These are phyloP conservation scores for Brachionichthys hirsutus DNA, from an alignment of 2,113 vertebrate genomes.

Conservation along the genomic window DNA sequence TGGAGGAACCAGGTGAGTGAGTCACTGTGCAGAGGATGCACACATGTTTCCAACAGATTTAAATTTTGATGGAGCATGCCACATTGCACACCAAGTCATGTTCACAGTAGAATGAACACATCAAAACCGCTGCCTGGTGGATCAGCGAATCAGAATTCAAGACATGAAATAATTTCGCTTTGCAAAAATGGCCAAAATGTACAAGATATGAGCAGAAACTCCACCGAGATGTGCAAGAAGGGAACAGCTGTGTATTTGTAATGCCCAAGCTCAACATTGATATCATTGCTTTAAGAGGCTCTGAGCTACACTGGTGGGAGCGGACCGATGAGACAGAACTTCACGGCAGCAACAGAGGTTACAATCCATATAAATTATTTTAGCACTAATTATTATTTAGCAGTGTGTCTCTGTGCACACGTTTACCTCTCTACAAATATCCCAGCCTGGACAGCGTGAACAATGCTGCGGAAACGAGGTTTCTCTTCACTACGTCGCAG, in stretches of 20 bases:
- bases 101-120: too few relatives aligned
- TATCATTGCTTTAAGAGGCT: slow-evolving; percentile 11
- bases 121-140: not conserved
- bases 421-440: slow-evolving; percentile 96
- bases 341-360: slow-evolving; percentile 12
- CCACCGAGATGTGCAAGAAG: not conserved
- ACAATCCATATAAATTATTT: slow-evolving; percentile 31
- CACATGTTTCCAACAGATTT: slow-evolving; percentile 7
- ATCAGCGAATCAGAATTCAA: not conserved
- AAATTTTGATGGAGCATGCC: not conserved
- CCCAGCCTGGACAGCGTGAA: slow-evolving; percentile 97
- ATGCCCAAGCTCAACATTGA: too few relatives aligned
- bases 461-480: slow-evolving; percentile 92
- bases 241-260: not conserved
- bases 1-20: slow-evolving; percentile 28
- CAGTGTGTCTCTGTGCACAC: not conserved
- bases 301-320: not conserved
- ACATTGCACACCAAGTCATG: not conserved
- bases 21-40: slow-evolving; percentile 9
- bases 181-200: not conserved
- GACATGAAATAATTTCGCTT: not conserved
- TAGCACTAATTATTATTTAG: not conserved
- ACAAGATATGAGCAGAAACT: not conserved
- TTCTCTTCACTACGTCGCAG: slow-evolving; percentile 92
- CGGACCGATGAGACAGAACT: slow-evolving; percentile 23